Conservation (phyloP, 2,797 vertebrate genomes). For the Thripadectes ignobilis region DNA sequence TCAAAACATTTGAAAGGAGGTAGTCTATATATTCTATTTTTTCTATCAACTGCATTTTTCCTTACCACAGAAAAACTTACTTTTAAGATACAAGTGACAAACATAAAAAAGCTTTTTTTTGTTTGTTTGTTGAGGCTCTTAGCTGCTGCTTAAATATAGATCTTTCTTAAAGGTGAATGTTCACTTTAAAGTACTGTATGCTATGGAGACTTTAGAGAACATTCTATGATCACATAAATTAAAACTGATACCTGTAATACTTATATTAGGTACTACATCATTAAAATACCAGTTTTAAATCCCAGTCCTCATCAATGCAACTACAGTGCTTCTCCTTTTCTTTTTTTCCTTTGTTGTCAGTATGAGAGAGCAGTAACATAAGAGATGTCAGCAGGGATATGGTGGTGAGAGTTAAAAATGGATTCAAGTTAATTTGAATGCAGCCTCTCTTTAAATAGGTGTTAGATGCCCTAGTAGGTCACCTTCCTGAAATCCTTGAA, state of each 20-base stretch:
- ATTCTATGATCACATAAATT: not conserved
- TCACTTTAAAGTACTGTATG: not conserved
- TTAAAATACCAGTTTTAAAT: not conserved
- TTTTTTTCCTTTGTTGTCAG: not conserved
- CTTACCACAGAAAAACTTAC: not conserved
- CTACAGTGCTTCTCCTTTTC: not conserved
- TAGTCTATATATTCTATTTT: not conserved
- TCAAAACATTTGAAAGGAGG: not conserved
- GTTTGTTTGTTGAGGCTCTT: not conserved
- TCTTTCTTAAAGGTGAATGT: not conserved
- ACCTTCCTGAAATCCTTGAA: slow-evolving; percentile 91
- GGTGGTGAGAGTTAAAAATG: not conserved
- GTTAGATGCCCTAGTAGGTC: slow-evolving; percentile 88
- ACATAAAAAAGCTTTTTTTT: not conserved
- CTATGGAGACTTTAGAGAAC: not conserved
- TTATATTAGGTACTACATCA: not conserved
- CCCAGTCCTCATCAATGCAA: not conserved
- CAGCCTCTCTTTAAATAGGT: slow-evolving; percentile 81
- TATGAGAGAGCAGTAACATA: not conserved
- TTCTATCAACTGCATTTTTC: not conserved
- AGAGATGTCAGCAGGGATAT: not conserved
- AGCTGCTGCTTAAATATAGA: not conserved
- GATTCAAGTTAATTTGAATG: not conserved
- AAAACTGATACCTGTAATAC: not conserved
- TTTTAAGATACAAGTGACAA: not conserved